A percentile compares a stretch with the other conserved stretches of the same genome.
These are phyloP conservation scores for Mirza zaza DNA, from an alignment of 2,113 vertebrate species.

Conservation along the genomic window DNA sequence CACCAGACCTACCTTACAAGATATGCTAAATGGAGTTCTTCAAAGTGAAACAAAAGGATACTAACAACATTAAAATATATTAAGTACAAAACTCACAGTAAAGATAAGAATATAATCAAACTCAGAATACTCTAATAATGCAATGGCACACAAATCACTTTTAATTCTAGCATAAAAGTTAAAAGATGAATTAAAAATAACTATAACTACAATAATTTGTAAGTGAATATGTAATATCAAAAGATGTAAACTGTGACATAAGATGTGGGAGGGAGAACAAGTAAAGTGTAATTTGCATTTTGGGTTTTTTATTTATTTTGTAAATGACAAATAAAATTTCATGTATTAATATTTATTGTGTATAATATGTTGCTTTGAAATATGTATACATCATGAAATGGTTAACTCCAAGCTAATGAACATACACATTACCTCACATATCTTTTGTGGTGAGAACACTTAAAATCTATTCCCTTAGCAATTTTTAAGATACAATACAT, in stretches of 20 bases:
- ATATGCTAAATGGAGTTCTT: neutral
- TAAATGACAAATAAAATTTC: too few relatives aligned
- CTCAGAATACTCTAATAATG: neutral
- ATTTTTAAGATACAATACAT: neutral
- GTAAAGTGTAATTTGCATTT: neutral
- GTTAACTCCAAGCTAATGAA: neutral
- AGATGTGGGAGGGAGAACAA: neutral
- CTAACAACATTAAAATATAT: neutral
- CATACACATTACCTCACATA: neutral
- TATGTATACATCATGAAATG: neutral
- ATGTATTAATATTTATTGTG: neutral
- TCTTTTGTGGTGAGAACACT: neutral
- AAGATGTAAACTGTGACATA: neutral
- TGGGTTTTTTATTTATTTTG: neutral
- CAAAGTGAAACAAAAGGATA: neutral
- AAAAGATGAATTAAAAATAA: neutral
- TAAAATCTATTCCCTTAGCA: neutral
- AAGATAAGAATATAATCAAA: neutral
- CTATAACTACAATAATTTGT: neutral
- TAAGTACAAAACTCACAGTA: neutral
- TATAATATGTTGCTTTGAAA: neutral
- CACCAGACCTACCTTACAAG: neutral
- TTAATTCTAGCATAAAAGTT: neutral
- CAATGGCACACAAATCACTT: neutral
- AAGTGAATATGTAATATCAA: neutral